These are phyloP conservation scores for Psylliodes chrysocephalus DNA, from an alignment of 2,888 invertebrate genomes.

Conservation along the genomic window DNA sequence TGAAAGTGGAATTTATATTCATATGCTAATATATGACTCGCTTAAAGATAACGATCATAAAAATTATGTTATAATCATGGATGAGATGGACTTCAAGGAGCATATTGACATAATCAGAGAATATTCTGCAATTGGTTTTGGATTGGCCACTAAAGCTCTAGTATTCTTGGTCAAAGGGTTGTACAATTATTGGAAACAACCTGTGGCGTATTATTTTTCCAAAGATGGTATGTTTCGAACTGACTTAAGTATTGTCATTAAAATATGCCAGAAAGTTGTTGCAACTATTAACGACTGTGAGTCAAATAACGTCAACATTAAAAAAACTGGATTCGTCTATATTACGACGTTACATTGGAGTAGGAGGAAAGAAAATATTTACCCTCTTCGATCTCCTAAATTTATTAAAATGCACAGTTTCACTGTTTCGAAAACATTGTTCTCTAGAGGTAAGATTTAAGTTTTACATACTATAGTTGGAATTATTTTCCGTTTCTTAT, in stretches of 20 bases:
- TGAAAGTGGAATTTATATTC: slow-evolving; percentile 20
- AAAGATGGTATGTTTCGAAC: neutral
- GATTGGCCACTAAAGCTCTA: slow-evolving; percentile 39
- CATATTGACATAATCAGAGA: slow-evolving; percentile 34
- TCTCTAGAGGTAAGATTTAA: slow-evolving; percentile 15
- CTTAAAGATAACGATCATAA: slow-evolving; percentile 1
- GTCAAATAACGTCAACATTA: neutral
- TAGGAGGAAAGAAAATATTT: neutral
- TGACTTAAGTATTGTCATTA: slow-evolving; percentile 6
- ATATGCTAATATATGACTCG: slow-evolving; percentile 11
- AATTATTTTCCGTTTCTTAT: too few relatives aligned
- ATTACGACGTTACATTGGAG: neutral
- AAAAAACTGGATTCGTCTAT: neutral
- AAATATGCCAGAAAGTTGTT: slow-evolving; percentile 3
- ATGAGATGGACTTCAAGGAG: slow-evolving; percentile 28
- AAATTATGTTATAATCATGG: too few relatives aligned
- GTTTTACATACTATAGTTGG: too few relatives aligned
- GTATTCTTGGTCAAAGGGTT: slow-evolving; percentile 39
- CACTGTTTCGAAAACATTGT: too few relatives aligned
- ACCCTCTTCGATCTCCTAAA: neutral
- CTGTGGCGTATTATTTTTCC: slow-evolving; percentile 44
- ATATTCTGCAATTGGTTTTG: slow-evolving; percentile 32
- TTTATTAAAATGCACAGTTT: neutral
- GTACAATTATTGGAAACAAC: slow-evolving; percentile 42
- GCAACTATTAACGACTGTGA: neutral